Percentiles rank a stretch among this genome's conserved stretches.
Conservation (phyloP, 2,888 invertebrate genomes). For the Philaethria dido region DNA sequence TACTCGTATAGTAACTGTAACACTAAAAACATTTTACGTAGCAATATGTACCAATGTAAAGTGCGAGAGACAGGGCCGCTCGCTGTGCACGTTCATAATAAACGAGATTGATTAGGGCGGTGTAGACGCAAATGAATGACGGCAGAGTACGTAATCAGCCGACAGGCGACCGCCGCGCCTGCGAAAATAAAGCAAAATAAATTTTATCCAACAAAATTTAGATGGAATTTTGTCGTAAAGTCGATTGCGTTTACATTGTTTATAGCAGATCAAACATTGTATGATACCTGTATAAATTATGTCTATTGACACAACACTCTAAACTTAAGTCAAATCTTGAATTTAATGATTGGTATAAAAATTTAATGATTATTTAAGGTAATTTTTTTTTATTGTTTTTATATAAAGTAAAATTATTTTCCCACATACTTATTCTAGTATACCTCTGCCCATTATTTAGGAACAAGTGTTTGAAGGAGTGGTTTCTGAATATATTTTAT, state of each 20-base stretch:
- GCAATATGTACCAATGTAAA: constrained; percentile 73
- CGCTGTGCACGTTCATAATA: constrained; percentile 75
- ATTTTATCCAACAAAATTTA: constrained; percentile 51
- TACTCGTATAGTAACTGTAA: constrained; percentile 38
- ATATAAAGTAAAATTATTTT: too few species aligned
- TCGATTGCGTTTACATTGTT: constrained; percentile 30
- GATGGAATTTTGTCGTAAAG: constrained; percentile 28
- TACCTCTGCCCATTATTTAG: too few species aligned
- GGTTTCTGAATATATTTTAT: too few species aligned
- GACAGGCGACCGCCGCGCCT: constrained; percentile 66
- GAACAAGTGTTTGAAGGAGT: too few species aligned
- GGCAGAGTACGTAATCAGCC: constrained; percentile 70
- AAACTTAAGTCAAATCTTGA: not conserved
- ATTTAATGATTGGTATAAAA: too few species aligned
- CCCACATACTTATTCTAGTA: too few species aligned
- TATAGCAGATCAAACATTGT: constrained; percentile 26
- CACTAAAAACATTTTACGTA: constrained; percentile 63
- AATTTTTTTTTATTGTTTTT: too few species aligned
- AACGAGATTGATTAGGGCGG: constrained; percentile 79
- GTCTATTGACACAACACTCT: not conserved
- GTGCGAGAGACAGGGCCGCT: constrained; percentile 63
- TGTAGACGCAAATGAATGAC: constrained; percentile 79
- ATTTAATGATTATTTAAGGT: too few species aligned
- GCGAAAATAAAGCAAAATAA: constrained; percentile 72
- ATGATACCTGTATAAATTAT: constrained; percentile 30